Evolutionary conservation across 1,140 invertebrate genomes (phyloP), one percentile per base, ranked within the genome.

Genomic region (Nautilus pompilius): DNA sequence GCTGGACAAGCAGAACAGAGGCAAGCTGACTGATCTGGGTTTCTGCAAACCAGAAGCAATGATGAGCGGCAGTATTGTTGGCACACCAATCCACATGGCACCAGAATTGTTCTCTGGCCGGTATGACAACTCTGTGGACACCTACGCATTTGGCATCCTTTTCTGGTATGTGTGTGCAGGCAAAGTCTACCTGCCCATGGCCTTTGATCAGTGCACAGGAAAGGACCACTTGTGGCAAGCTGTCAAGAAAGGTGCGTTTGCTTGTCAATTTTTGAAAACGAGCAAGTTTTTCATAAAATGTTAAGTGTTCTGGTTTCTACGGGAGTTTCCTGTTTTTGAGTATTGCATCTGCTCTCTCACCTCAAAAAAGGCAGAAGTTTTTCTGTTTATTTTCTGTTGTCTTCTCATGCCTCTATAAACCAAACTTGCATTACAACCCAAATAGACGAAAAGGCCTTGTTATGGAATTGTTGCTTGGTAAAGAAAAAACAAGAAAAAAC

Each of bases 91-190:
- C 63, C 93, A 95, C 76, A 95, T 96, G 93, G 92, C 93, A 32
- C 93, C 93, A 0, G 93, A 96, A 83, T 84, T 96, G 24, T 86
- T 94, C 48, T 88, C 87, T 45, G 86, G 88, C 22, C 73, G 71
- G 66, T 95, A 95, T 74, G 91, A 93, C 74, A 91, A 89, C 69
- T 89, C 88, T 63, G 93, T 96, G 17, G 93, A 96, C 76, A 89
- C 95, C 1, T 95, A 95, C 78, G 93, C 93, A 1, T 95, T 96
- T 82, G 93, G 93, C 1, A 92, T 96, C 58, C 81, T 95, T 24
- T 93, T 95, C 80, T 95, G 93, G 93, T 94, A 93, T 69, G 87
- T 94, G 58, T 94, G 92, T 83, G 89, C 92, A 4, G 92, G 92
- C 3, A 88, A 90, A 73, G 89, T 93, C 0, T 87, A 86, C 73